Evolutionary conservation across 2,113 vertebrate species (phyloP).

Genomic region (Vulpes ferrilata): DNA sequence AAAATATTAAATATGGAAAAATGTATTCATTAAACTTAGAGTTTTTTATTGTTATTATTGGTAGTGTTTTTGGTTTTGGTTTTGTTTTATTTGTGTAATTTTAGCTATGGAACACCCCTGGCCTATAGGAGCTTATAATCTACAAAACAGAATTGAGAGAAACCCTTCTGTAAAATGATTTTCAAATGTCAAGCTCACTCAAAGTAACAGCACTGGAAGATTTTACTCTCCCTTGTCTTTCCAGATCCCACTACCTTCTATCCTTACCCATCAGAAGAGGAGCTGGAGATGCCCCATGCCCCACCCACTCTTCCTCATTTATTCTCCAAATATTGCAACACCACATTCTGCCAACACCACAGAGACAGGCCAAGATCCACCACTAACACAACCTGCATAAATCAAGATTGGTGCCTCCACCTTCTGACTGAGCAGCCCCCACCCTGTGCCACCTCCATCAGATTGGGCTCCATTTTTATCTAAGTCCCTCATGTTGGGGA

Average conservation of each 20-base stretch:
- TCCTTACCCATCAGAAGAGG: background rate
- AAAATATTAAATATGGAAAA: slow-evolving; percentile 21
- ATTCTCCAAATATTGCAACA: background rate
- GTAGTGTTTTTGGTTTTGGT: background rate
- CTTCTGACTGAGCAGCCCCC: background rate
- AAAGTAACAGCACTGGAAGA: background rate
- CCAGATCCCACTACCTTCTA: background rate
- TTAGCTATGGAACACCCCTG: background rate
- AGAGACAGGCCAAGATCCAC: background rate
- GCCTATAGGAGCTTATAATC: background rate
- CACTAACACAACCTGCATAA: background rate
- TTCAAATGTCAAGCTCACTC: background rate
- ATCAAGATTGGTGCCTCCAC: background rate
- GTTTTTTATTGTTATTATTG: background rate
- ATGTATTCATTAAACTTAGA: background rate
- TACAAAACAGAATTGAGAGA: background rate
- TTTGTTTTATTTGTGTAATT: background rate
- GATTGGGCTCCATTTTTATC: background rate
- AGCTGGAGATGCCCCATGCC: too few relatives aligned
- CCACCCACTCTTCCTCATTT: background rate
- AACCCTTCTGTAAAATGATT: background rate
- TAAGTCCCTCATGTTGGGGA: background rate
- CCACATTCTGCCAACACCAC: background rate
- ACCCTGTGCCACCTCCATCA: background rate
- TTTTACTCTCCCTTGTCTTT: background rate